Evolutionary conservation across 2,797 vertebrate species (phyloP).

Genomic region (Hemibagrus guttatus): DNA sequence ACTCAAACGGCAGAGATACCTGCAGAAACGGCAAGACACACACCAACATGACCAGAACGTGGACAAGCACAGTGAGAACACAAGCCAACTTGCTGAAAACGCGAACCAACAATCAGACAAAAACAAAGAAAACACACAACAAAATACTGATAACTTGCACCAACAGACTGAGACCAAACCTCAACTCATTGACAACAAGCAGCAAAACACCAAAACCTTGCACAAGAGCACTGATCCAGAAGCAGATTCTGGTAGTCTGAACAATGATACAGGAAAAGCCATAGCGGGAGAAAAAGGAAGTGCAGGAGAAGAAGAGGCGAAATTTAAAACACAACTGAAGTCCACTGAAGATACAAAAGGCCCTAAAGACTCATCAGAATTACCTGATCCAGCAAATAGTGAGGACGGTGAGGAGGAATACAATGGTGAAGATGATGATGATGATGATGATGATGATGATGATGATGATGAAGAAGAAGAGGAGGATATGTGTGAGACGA

Average conservation of each 20-base stretch:
- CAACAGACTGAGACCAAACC: not conserved
- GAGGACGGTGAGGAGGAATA: conserved; percentile 52
- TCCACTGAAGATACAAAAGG: conserved; percentile 8
- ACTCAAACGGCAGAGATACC: conserved; percentile 83
- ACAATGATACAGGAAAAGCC: not conserved
- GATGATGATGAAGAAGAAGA: conserved; percentile 37
- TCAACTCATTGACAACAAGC: not conserved
- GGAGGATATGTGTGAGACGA: conserved; percentile 64
- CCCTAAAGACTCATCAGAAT: not conserved
- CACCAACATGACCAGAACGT: not conserved
- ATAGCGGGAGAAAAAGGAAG: not conserved
- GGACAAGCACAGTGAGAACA: not conserved
- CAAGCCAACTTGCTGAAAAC: not conserved
- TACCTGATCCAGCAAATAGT: not conserved
- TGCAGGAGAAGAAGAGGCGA: not conserved
- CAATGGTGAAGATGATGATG: not conserved
- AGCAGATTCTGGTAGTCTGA: not conserved
- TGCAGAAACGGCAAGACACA: conserved; percentile 55
- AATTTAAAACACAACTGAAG: not conserved
- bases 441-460: conserved; percentile 10
- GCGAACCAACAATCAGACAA: not conserved
- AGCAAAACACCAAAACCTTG: not conserved
- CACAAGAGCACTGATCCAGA: not conserved
- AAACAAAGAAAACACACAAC: not conserved
- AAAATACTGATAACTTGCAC: not conserved